phyloP scores from a whole-genome alignment of 1,140 invertebrate genomes.

The Lepidurus arcticus region DNA sequence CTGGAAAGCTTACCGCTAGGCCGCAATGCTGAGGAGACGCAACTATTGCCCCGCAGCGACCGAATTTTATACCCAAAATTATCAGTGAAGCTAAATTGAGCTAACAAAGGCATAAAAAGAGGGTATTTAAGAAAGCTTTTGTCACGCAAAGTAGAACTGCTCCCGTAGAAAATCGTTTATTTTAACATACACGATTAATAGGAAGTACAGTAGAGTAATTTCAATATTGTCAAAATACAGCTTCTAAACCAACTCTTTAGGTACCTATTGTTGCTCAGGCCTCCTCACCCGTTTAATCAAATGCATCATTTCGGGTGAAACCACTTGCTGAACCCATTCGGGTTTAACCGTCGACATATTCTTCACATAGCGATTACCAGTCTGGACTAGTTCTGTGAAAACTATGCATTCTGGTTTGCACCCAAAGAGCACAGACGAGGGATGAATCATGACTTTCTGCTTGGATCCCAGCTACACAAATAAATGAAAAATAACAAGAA shows the following conservation, averaged over 20 bases:
- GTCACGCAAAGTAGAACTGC: too few relatives aligned
- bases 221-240: too few relatives aligned
- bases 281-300: neutral
- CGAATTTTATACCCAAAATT: too few relatives aligned
- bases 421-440: conserved; percentile 68
- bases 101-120: too few relatives aligned
- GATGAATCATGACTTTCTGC: conserved; percentile 72
- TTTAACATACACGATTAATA: too few relatives aligned
- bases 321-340: conserved; percentile 62
- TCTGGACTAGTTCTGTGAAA: conserved; percentile 83
- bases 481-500: conserved; percentile 39
- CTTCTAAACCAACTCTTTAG: too few relatives aligned
- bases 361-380: conserved; percentile 74
- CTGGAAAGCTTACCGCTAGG: neutral
- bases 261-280: neutral
- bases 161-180: too few relatives aligned
- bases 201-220: too few relatives aligned
- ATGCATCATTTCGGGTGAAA: neutral
- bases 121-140: too few relatives aligned
- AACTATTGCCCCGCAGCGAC: too few relatives aligned
- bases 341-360: conserved; percentile 64
- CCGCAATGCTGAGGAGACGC: too few relatives aligned
- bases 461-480: conserved; percentile 54
- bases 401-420: conserved; percentile 71
- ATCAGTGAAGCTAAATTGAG: too few relatives aligned